Conservation (phyloP, 2,113 vertebrate genomes). For the Empidonax traillii region DNA sequence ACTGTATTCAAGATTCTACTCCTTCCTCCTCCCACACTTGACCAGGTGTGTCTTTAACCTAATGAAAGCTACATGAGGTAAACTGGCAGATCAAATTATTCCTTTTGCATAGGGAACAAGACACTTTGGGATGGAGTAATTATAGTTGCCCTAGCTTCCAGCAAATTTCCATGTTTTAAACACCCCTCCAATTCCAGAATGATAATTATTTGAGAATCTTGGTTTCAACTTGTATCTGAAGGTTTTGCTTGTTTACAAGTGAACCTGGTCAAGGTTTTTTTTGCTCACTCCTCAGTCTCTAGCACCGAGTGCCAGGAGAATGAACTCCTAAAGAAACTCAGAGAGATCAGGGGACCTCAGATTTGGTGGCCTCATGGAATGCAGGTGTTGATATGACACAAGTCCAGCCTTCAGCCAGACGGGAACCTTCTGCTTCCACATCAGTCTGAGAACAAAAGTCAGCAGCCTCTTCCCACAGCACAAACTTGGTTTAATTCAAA, state of each 20-base stretch:
- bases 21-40: background rate
- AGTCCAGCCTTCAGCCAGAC: background rate
- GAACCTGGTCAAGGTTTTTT: background rate
- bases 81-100: background rate
- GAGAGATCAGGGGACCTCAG: background rate
- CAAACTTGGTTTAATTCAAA: background rate
- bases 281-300: background rate
- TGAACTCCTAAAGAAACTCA: background rate
- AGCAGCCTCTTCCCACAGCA: background rate
- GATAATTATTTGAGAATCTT: background rate
- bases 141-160: background rate
- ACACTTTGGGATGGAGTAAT: background rate
- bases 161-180: background rate
- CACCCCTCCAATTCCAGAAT: background rate
- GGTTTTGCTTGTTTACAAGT: background rate
- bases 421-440: background rate
- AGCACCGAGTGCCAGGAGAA: background rate
- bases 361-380: background rate
- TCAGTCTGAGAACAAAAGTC: background rate
- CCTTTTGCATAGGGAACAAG: background rate
- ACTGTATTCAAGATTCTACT: background rate
- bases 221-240: background rate
- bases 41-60: background rate
- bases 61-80: background rate
- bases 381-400: accelerated